A percentile compares a stretch with the other conserved stretches of the same genome.
Conservation (phyloP, 92 coral and sea anemone genomes). For the Pocillopora grandis region DNA sequence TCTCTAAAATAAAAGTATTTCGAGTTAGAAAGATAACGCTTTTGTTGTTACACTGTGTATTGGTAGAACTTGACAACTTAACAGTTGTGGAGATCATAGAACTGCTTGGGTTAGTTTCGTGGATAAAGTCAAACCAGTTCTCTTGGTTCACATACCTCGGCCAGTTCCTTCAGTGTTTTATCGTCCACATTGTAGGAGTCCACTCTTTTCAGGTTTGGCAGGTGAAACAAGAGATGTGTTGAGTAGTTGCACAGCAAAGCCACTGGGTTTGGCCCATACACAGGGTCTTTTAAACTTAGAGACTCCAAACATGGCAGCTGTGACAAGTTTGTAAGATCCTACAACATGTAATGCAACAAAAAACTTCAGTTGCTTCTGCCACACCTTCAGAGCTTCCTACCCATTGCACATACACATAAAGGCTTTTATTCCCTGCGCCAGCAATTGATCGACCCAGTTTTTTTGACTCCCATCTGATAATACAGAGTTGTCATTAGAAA, state of each 20-base stretch:
- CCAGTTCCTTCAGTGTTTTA: conserved; percentile 80
- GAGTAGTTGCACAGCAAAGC: conserved; percentile 92
- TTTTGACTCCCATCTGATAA: too few species aligned
- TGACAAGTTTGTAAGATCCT: conserved; percentile 86
- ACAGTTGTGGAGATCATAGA: too few species aligned
- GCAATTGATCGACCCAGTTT: too few species aligned
- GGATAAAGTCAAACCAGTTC: neutral
- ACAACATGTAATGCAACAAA: neutral
- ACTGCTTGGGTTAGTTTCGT: too few species aligned
- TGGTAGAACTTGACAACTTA: too few species aligned
- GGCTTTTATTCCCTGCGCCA: too few species aligned
- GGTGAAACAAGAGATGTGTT: conserved; percentile 84
- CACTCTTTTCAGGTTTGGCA: conserved; percentile 79
- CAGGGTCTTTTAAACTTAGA: conserved; percentile 85
- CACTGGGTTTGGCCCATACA: conserved; percentile 91
- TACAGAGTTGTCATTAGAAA: too few species aligned
- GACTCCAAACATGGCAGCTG: conserved; percentile 71
- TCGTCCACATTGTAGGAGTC: conserved; percentile 88
- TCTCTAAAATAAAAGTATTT: too few species aligned
- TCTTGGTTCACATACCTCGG: conserved; percentile 64
- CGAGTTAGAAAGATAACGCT: too few species aligned
- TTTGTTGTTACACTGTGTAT: too few species aligned
- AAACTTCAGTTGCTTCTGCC: neutral
- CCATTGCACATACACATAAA: too few species aligned
- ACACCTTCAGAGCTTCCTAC: neutral